Evolutionary conservation across 2,888 invertebrate genomes (phyloP).

Genomic region (Matsumyia berberina): DNA sequence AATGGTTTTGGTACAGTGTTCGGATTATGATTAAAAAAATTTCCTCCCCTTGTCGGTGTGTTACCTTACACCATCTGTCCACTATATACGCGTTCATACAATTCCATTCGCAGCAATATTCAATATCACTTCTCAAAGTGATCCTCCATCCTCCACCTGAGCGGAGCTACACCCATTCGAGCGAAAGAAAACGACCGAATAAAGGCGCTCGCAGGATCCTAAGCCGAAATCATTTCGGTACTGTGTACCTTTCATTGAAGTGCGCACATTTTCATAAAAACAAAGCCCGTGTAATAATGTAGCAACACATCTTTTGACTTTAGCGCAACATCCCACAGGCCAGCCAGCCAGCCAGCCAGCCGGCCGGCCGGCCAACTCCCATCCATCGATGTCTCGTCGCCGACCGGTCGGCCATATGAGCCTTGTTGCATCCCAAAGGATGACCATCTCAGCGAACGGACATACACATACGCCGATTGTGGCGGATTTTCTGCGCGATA

Average conservation of each 20-base stretch:
- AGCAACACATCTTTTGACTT: constrained; percentile 76
- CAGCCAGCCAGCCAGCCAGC: too few species aligned
- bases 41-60: not conserved
- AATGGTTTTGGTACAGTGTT: constrained; percentile 37
- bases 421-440: constrained; percentile 62
- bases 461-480: constrained; percentile 74
- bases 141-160: constrained; percentile 23
- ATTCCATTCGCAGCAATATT: constrained; percentile 58
- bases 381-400: constrained; percentile 69
- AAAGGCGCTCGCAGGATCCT: constrained; percentile 22
- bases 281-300: constrained; percentile 77
- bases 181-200: constrained; percentile 5
- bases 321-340: constrained; percentile 73
- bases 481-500: constrained; percentile 74
- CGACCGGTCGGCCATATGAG: constrained; percentile 60
- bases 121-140: constrained; percentile 61
- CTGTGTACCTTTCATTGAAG: constrained; percentile 74
- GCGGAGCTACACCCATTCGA: constrained; percentile 34
- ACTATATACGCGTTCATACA: constrained; percentile 37
- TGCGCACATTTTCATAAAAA: constrained; percentile 76
- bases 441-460: constrained; percentile 55
- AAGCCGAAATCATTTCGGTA: constrained; percentile 71
- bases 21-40: constrained; percentile 51
- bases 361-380: constrained; percentile 53
- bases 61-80: constrained; percentile 43